Evolutionary conservation across 1,140 invertebrate species (phyloP).

Genomic region (Palaemon carinicauda): DNA sequence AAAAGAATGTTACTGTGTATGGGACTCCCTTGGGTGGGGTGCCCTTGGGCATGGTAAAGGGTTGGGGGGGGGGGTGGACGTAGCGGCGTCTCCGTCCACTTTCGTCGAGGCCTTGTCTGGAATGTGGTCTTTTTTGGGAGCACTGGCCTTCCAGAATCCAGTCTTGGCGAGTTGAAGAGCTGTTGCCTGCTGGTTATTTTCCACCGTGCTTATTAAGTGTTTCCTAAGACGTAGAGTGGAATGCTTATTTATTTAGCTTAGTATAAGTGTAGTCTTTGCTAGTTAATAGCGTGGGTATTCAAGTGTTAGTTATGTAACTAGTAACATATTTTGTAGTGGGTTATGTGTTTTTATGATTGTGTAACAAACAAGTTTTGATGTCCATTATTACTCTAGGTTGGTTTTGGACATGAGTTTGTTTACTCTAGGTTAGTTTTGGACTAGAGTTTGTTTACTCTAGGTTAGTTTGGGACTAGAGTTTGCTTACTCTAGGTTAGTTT

Average conservation of each 20-base stretch:
- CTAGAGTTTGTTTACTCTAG: too few relatives aligned
- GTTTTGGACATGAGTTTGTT: too few relatives aligned
- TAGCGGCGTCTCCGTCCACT: background rate
- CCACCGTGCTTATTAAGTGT: background rate
- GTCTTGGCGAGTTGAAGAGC: background rate
- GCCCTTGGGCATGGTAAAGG: background rate
- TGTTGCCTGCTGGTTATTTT: background rate
- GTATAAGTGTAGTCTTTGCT: background rate
- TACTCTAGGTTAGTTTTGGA: too few relatives aligned
- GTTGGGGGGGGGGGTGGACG: background rate
- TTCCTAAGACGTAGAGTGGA: background rate
- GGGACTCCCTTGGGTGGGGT: too few relatives aligned
- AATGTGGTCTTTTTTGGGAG: conserved; percentile 19
- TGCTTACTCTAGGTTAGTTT: too few relatives aligned
- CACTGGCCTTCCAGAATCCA: background rate
- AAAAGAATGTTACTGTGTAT: background rate
- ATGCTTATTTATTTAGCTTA: background rate
- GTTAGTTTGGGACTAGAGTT: too few relatives aligned
- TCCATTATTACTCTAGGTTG: too few relatives aligned
- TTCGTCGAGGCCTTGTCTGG: conserved; percentile 23
- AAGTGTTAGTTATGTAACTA: too few relatives aligned
- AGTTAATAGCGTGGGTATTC: too few relatives aligned
- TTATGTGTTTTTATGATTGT: too few relatives aligned
- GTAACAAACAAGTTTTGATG: too few relatives aligned
- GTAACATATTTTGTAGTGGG: too few relatives aligned